A percentile compares a stretch with the other conserved stretches of the same genome.
These are phyloP conservation scores for Volucella zonaria DNA, from an alignment of 2,888 invertebrate genomes.

Conservation along the genomic window DNA sequence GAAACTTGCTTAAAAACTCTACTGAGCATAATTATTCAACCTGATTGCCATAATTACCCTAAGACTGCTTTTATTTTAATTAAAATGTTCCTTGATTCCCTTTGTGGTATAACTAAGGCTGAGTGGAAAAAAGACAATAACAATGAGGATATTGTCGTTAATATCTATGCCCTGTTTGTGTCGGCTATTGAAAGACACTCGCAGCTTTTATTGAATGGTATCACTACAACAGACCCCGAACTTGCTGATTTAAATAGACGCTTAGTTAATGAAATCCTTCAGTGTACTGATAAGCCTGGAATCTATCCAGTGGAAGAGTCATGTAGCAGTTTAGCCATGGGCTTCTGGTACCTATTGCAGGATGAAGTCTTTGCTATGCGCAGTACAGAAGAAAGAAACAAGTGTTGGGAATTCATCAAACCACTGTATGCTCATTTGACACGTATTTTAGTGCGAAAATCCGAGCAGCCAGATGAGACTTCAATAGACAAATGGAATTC, in stretches of 20 bases:
- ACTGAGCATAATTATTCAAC: slow-evolving; percentile 84
- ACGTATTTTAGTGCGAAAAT: slow-evolving; percentile 90
- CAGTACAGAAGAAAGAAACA: slow-evolving; percentile 78
- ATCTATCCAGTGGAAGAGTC: slow-evolving; percentile 94
- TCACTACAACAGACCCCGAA: slow-evolving; percentile 81
- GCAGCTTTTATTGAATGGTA: slow-evolving; percentile 81
- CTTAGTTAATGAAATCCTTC: slow-evolving; percentile 88
- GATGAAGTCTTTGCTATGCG: slow-evolving; percentile 81
- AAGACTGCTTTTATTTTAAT: slow-evolving; percentile 85
- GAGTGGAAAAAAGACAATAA: slow-evolving; percentile 83
- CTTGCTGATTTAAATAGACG: slow-evolving; percentile 84
- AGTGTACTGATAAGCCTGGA: slow-evolving; percentile 91
- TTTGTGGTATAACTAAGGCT: slow-evolving; percentile 84
- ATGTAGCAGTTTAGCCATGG: slow-evolving; percentile 92
- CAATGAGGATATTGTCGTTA: slow-evolving; percentile 86
- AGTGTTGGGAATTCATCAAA: slow-evolving; percentile 85
- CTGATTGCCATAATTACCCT: slow-evolving; percentile 86
- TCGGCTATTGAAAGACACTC: slow-evolving; percentile 89
- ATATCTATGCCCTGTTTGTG: slow-evolving; percentile 87
- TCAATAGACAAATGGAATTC: slow-evolving; percentile 85
- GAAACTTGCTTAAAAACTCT: slow-evolving; percentile 87
- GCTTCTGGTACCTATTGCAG: slow-evolving; percentile 96
- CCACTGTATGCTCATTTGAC: slow-evolving; percentile 92
- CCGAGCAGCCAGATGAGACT: slow-evolving; percentile 87
- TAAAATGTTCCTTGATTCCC: slow-evolving; percentile 85